A percentile compares a stretch with the other conserved stretches of the same genome.
These are phyloP conservation scores for Danio tinwini DNA, from an alignment of 2,797 vertebrate genomes.

Conservation along the genomic window DNA sequence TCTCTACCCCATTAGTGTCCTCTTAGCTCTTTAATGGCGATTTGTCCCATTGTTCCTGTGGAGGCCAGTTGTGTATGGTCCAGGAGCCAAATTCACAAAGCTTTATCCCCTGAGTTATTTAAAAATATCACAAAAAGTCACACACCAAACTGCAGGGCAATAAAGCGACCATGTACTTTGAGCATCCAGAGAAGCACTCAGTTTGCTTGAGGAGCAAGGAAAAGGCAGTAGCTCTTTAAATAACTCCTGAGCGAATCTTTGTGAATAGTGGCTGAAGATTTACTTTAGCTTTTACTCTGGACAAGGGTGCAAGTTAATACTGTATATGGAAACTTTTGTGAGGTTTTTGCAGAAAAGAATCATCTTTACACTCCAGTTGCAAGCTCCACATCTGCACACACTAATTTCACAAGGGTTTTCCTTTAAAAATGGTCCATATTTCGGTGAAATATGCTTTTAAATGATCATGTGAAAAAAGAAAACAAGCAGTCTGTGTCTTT, in stretches of 20 bases:
- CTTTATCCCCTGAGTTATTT: slow-evolving; percentile 69
- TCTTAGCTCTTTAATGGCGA: slow-evolving; percentile 56
- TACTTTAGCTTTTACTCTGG: slow-evolving; percentile 40
- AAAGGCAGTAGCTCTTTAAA: slow-evolving; percentile 63
- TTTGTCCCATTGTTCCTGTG: slow-evolving; percentile 54
- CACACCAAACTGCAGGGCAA: slow-evolving; percentile 52
- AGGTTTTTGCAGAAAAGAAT: slow-evolving; percentile 33
- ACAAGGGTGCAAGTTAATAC: slow-evolving; percentile 23
- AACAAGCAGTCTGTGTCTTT: slow-evolving; percentile 58
- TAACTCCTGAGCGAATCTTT: slow-evolving; percentile 69
- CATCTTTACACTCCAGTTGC: slow-evolving; percentile 40
- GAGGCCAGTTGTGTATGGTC: slow-evolving; percentile 50
- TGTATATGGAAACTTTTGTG: slow-evolving; percentile 21
- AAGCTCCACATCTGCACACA: slow-evolving; percentile 20
- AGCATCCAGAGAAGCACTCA: slow-evolving; percentile 45
- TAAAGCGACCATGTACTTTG: slow-evolving; percentile 40
- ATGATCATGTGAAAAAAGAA: slow-evolving; percentile 31
- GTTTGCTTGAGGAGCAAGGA: slow-evolving; percentile 41
- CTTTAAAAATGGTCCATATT: slow-evolving; percentile 13
- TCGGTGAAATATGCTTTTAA: slow-evolving; percentile 36
- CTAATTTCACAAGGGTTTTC: background rate
- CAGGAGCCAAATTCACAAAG: slow-evolving; percentile 69
- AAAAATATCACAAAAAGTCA: slow-evolving; percentile 62
- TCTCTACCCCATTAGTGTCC: slow-evolving; percentile 63
- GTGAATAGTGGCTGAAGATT: slow-evolving; percentile 64